Evolutionary conservation across 1,140 invertebrate genomes (phyloP).

Genomic region (Apis cerana): DNA sequence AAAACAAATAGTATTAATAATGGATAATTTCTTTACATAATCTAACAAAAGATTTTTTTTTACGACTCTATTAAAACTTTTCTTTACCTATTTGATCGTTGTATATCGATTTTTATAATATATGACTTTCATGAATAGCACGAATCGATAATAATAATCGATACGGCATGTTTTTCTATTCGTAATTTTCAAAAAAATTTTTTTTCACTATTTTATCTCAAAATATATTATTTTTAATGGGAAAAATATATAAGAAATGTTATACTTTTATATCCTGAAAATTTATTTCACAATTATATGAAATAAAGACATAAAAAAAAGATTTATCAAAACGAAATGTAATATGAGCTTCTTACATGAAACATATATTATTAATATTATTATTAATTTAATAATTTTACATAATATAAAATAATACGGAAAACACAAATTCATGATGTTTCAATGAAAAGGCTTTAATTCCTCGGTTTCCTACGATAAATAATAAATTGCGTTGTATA

Average conservation of each 20-base stretch:
- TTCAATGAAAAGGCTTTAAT: constrained; percentile 45
- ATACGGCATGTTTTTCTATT: neutral
- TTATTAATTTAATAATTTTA: constrained; percentile 1
- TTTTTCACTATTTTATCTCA: neutral
- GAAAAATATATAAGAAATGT: neutral
- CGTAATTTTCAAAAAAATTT: neutral
- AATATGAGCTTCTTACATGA: neutral
- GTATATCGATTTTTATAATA: neutral
- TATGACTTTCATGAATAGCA: neutral
- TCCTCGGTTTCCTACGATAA: constrained; percentile 8
- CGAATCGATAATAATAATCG: neutral
- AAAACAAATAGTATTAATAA: neutral
- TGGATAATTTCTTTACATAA: neutral
- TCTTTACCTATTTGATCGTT: neutral
- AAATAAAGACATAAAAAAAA: neutral
- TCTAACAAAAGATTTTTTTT: too few species aligned
- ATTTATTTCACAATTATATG: neutral
- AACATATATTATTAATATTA: constrained; percentile 3
- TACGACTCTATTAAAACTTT: neutral
- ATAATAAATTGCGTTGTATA: constrained; percentile 52
- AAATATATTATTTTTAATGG: neutral
- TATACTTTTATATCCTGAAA: neutral
- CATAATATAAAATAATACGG: neutral
- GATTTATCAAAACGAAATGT: neutral
- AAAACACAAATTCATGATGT: neutral